Base-by-base conservation (phyloP, 2,113 vertebrate genomes). In the Ciconia boyciana region DNA sequence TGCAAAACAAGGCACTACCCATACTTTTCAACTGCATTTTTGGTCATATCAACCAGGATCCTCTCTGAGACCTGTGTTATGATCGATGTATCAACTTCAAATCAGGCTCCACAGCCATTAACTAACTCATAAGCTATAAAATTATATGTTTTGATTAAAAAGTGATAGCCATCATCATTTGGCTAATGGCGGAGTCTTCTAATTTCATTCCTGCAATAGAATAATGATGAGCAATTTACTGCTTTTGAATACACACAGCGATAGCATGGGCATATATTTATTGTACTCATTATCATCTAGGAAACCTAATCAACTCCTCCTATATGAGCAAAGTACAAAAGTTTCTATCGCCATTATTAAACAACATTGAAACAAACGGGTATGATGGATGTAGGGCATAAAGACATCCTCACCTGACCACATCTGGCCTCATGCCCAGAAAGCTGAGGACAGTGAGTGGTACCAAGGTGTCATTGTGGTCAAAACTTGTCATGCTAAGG, bases 61-160 rank as follows among this genome's bases (percentile, higher is more conserved):
- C 15, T 84, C 36, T 49, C 52, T 77, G 46, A 79, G 52, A 81
- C 52, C 41, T 80, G 28, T 61, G 32, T 76, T 83, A 48, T 80
- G 43, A 76, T 72, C 2, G 4, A 60, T 43, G 14, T 66, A 66
- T 65, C 90, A 93, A 92, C 15, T 9, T 79, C 72, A 85, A 32
- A n/a, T 89, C 46, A 57, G 51, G 28, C 31, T 93, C 60, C 87
- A 91, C 66, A 78, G 74, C 11, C 64, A 89, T 93, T 82, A 91
- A 79, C 83, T 96, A 96, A 95, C 43, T 90, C 76, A 52, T 72
- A 96, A 93, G 20, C 69, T 78, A 95, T 95, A 95, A 96, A 93
- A 95, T 91, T 92, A 65, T 92, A 87, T 83, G 65, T 84, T 97
- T 96, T 88, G 86, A 94, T 96, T 97, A 91, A 95, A 93, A 96